These are phyloP conservation scores for Drosophila mauritiana DNA, from an alignment of 1,140 invertebrate species.

Conservation along the genomic window DNA sequence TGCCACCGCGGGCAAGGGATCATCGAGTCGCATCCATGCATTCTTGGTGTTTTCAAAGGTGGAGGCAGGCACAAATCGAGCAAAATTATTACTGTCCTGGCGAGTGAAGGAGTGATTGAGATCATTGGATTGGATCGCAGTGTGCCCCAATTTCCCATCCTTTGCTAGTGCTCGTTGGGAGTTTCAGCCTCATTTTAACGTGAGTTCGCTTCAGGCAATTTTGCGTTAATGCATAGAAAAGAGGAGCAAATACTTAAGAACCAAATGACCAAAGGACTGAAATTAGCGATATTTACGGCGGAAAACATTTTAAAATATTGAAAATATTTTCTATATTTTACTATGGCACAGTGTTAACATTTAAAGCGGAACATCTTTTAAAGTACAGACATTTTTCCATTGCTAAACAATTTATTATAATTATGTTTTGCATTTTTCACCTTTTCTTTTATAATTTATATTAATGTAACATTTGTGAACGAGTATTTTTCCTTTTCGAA, in stretches of 20 bases:
- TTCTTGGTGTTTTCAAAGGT: slow-evolving; percentile 5
- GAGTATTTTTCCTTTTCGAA: not conserved
- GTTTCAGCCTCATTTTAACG: slow-evolving; percentile 69
- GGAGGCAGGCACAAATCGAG: slow-evolving; percentile 28
- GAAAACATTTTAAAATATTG: not conserved
- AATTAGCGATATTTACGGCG: not conserved
- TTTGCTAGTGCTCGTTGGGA: slow-evolving; percentile 7
- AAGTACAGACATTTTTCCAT: no score
- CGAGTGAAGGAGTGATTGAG: slow-evolving; percentile 12
- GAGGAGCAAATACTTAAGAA: not conserved
- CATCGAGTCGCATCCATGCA: slow-evolving; percentile 3
- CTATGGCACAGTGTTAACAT: no score
- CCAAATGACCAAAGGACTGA: not conserved
- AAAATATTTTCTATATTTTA: no score
- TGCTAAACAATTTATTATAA: no score
- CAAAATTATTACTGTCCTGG: slow-evolving; percentile 73
- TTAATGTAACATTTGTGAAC: no score
- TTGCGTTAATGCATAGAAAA: not conserved
- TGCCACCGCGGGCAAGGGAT: slow-evolving; percentile 58
- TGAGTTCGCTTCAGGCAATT: slow-evolving; percentile 23
- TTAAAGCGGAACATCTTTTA: no score
- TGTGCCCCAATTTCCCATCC: not conserved
- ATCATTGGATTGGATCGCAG: slow-evolving; percentile 1
- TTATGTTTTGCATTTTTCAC: no score
- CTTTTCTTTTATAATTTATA: no score